A percentile compares a stretch with the other conserved stretches of the same genome.
Conservation (phyloP, 2,113 vertebrate genomes). For the Petrocephalus microphthalmus region DNA sequence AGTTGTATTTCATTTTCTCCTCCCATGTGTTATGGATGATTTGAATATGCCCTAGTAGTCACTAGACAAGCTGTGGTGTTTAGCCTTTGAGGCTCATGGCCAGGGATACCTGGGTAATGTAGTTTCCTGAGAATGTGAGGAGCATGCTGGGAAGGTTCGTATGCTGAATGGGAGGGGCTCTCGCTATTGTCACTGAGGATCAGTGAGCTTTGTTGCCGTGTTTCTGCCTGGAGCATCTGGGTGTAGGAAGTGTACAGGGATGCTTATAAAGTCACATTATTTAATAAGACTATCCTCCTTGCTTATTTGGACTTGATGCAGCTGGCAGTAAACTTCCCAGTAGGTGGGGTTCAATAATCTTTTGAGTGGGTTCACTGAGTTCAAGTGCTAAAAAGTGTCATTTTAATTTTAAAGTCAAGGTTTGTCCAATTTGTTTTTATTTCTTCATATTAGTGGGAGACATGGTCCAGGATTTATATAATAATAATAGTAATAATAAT, state of each 20-base stretch:
- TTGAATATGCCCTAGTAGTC: neutral
- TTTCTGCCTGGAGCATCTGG: neutral
- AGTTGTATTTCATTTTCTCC: constrained; percentile 5
- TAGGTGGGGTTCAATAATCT: neutral
- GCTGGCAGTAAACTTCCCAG: neutral
- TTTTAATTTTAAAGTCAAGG: neutral
- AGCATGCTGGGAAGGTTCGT: neutral
- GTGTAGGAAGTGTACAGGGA: neutral
- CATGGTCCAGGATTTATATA: neutral
- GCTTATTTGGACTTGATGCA: neutral
- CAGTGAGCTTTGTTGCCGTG: neutral
- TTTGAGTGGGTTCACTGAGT: neutral
- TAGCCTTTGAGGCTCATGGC: neutral
- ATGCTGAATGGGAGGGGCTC: neutral
- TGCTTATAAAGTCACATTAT: neutral
- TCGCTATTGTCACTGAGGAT: neutral
- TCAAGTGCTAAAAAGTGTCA: neutral
- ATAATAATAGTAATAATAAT: neutral
- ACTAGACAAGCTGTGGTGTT: too few species aligned
- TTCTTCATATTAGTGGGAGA: neutral
- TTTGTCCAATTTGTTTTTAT: neutral
- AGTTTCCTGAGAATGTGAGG: neutral
- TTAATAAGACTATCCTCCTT: neutral
- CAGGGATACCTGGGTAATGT: neutral
- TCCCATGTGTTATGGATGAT: constrained; percentile 8